Evolutionary conservation across 2,888 invertebrate species (phyloP).

Genomic region (Plagodis pulveraria): DNA sequence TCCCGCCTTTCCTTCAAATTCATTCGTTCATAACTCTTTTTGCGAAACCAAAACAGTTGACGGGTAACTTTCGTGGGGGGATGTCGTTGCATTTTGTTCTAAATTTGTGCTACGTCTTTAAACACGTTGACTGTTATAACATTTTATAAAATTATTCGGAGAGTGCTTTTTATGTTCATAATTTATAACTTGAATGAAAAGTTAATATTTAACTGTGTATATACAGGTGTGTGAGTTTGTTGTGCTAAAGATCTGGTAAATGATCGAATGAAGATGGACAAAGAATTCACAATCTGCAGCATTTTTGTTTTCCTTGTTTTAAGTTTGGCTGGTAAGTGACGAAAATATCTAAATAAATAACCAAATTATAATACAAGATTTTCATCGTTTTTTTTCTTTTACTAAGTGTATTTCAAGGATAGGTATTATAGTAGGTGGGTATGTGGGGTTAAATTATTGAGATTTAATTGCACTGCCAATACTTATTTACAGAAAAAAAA

Average conservation of each 20-base stretch:
- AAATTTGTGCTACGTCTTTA: constrained; percentile 32
- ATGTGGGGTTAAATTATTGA: too few relatives aligned
- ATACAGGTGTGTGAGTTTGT: constrained; percentile 27
- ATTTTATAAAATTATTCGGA: too few relatives aligned
- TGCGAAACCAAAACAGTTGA: constrained; percentile 25
- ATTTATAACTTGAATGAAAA: too few relatives aligned
- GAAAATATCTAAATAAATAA: too few relatives aligned
- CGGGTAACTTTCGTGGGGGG: constrained; percentile 3
- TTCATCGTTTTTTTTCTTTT: too few relatives aligned
- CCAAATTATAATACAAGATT: too few relatives aligned
- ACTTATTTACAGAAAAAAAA: too few relatives aligned
- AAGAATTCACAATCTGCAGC: constrained; percentile 52
- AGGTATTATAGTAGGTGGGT: too few relatives aligned
- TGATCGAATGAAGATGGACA: constrained; percentile 53
- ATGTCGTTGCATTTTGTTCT: constrained; percentile 18
- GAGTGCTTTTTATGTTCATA: too few relatives aligned
- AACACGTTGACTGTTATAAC: constrained; percentile 27
- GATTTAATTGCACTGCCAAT: too few relatives aligned
- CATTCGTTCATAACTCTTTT: constrained; percentile 22
- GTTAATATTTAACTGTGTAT: constrained; percentile 30
- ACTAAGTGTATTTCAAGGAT: too few relatives aligned
- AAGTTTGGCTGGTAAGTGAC: constrained; percentile 60
- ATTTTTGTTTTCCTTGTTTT: constrained; percentile 52
- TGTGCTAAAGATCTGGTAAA: constrained; percentile 30
- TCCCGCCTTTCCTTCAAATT: constrained; percentile 19